Conservation (phyloP, 2,888 invertebrate genomes). For the Campaea margaritaria region DNA sequence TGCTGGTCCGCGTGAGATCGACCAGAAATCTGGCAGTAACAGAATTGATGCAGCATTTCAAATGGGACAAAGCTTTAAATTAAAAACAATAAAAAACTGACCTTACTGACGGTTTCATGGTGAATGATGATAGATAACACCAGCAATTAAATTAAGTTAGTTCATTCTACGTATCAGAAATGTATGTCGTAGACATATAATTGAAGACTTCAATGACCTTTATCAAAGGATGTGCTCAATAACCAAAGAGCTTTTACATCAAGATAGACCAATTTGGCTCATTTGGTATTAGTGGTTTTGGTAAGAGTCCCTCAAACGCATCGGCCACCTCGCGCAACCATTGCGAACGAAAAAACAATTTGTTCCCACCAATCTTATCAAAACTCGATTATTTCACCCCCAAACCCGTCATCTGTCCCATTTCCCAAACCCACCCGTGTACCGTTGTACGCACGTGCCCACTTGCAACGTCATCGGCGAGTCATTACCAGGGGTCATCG, state of each 20-base stretch:
- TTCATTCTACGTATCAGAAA: too few species aligned
- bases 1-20: constrained; percentile 61
- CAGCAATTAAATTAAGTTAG: constrained; percentile 18
- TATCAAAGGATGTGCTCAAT: too few species aligned
- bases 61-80: constrained; percentile 46
- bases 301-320: background rate
- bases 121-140: constrained; percentile 37
- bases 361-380: constrained; percentile 8
- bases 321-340: background rate
- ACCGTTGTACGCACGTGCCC: constrained; percentile 66
- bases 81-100: constrained; percentile 41
- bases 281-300: background rate
- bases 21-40: constrained; percentile 64
- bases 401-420: constrained; percentile 26
- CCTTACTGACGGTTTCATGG: constrained; percentile 31
- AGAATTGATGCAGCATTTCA: constrained; percentile 32
- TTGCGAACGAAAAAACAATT: background rate
- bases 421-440: constrained; percentile 49
- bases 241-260: too few species aligned
- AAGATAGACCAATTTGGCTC: too few species aligned
- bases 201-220: too few species aligned
- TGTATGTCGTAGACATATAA: too few species aligned
- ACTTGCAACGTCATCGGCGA: constrained; percentile 83
- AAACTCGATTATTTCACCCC: constrained; percentile 8
- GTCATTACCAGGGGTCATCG: constrained; percentile 83